Conservation (phyloP, 2,797 vertebrate species). For the Peromyscus melanophrys region DNA sequence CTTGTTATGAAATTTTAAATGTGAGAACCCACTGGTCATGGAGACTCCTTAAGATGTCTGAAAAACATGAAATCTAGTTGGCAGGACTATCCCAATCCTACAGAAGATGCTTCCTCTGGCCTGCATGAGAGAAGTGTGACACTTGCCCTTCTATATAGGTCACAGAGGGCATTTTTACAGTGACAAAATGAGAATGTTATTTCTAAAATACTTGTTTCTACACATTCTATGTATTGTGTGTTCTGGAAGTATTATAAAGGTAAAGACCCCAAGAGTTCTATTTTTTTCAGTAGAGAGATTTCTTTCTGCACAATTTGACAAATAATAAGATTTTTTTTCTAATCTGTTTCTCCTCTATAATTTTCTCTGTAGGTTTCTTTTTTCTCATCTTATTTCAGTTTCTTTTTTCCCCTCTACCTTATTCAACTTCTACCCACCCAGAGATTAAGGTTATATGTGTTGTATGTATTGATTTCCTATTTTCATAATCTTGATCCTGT, state of each 20-base stretch:
- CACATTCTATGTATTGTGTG: constrained; percentile 23
- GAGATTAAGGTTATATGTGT: constrained; percentile 21
- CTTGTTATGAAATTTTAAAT: background rate
- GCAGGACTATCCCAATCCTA: fast-evolving
- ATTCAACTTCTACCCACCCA: background rate
- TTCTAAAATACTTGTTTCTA: constrained; percentile 28
- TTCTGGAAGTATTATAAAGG: constrained; percentile 57
- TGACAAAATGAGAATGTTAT: background rate
- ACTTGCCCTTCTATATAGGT: background rate
- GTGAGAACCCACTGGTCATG: background rate
- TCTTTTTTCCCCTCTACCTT: background rate
- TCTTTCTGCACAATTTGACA: constrained; percentile 64
- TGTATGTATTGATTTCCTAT: background rate
- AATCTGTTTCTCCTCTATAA: constrained; percentile 51
- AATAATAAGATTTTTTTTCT: constrained; percentile 63
- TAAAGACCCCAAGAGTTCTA: constrained; percentile 57
- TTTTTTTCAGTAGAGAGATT: constrained; percentile 55
- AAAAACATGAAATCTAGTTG: background rate
- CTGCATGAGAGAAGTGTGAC: background rate
- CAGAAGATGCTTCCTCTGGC: background rate
- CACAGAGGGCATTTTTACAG: background rate
- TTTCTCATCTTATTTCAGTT: constrained; percentile 20
- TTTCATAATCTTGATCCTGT: background rate
- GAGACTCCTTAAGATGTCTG: background rate
- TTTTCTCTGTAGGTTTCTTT: constrained; percentile 58